Evolutionary conservation across 2,888 invertebrate species (phyloP), one percentile per base, ranked within the genome.

Genomic region (Zhuqinia jingwanae): DNA sequence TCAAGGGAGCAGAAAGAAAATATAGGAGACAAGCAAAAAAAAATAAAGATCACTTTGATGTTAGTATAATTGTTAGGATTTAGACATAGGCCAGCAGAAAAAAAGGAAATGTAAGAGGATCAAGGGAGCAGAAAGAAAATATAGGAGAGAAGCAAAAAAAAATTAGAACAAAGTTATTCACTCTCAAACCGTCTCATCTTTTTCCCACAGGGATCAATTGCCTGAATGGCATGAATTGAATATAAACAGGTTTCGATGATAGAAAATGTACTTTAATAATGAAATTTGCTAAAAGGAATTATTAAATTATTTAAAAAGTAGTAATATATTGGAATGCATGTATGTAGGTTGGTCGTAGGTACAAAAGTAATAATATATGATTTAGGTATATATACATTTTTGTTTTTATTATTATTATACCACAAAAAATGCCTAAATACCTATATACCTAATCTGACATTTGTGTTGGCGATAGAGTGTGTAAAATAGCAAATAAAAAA

Each of bases 201-300:
- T 79, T 81, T 85, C 85, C 85, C 85, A 85, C 70, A 70, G 78
- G 78, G 85, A 85, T 85, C 70, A 78, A 78, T 78, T 77, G 75
- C 60, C 58, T 17, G 36, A 6, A 36, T 36, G 8, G 36, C 8
- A 36, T 36, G 36, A 36, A 36, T 36, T 36, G 36, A 36, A 36
- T 36, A 36, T 36, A 36, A 36, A 36, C 8, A 36, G 3, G 8
- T 36, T 36, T 36, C 36, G 36, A 36, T 8, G 36, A 36, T 36
- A 8, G 36, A 8, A 36, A n/a, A n/a, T n/a, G n/a, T n/a, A n/a
- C n/a, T n/a, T n/a, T n/a, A n/a, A 36, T 36, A 8, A 36, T 36
- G 36, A 36, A 36, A 36, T 36, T 36, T 53, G 53, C 53, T 53
- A 13, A 15, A 53, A 15, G 53, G n/a, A n/a, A n/a, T n/a, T 8